Conservation (phyloP, 1,140 invertebrate species). For the Papilio aristodemus region DNA sequence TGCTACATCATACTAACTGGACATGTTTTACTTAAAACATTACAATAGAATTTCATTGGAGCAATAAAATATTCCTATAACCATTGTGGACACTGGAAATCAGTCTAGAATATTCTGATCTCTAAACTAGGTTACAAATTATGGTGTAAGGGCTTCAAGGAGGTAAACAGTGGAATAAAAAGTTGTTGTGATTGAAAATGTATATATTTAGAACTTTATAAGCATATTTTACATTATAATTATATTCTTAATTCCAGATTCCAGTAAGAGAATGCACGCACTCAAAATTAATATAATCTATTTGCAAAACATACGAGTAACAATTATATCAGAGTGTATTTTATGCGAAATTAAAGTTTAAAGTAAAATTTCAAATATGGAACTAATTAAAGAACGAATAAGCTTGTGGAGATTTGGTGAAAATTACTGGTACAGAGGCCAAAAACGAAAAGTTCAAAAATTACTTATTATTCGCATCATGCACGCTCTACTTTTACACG, state of each 20-base stretch:
- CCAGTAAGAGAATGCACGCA: conserved; percentile 26
- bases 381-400: conserved; percentile 37
- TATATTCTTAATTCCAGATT: conserved; percentile 17
- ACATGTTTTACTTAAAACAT: neutral
- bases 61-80: neutral
- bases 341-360: conserved; percentile 37
- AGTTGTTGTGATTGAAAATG: conserved; percentile 28
- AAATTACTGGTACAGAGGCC: conserved; percentile 66
- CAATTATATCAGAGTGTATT: conserved; percentile 12
- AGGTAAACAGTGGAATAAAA: conserved; percentile 31
- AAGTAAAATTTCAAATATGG: conserved; percentile 27
- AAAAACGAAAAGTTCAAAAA: conserved; percentile 64
- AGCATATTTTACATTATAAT: conserved; percentile 13
- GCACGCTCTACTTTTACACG: conserved; percentile 61
- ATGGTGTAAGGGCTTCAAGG: conserved; percentile 29
- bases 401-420: conserved; percentile 47
- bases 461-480: conserved; percentile 58
- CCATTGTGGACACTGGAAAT: conserved; percentile 16
- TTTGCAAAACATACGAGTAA: conserved; percentile 23
- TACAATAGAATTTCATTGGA: neutral
- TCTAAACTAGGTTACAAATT: conserved; percentile 9
- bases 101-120: conserved; percentile 28
- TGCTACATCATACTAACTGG: conserved; percentile 2
- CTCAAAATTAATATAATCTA: conserved; percentile 8
- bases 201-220: conserved; percentile 34